Base-by-base conservation (phyloP, 2,888 invertebrate genomes). In the Apodemia duryi region DNA sequence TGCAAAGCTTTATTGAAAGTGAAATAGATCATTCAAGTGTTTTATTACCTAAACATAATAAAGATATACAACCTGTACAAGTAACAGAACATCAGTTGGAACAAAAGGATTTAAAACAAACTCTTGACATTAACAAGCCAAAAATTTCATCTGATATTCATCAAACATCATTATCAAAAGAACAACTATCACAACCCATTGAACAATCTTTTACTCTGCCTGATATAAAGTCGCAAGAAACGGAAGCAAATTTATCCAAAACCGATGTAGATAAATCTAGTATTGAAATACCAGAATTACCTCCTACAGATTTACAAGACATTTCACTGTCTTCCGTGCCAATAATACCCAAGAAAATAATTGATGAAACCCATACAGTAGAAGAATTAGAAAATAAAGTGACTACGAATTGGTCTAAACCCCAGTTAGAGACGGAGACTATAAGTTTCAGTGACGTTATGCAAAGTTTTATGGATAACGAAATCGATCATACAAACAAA, bases 1-100 rank as follows among this genome's bases (percentile, higher is more conserved):
- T 78, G 3, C 77, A 75, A 43, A 75, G 66, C 43, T 72, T 83
- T 5, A 77, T 84, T 41, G 77, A 69, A 7, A 81, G 74, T 71
- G 83, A 84, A 68, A 75, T 74, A 29, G 77, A 76, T 7, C 77
- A 84, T 60, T 77, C 79, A 4, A 46, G 60, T 11, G 10, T 32
- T 13, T 61, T 64, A 43, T 9, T 32, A 46, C 5, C 21, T 32
- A 32, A 64, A n/a, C n/a, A 7, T 5, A 51, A 63, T 43, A 13
- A 43, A 52, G 38, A n/a, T 28, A 6, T 21, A 35, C 29, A 29
- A 54, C 4, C 32, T 1, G 11, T 6, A 10, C 54, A 7, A 11
- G 4, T 5, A 11, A 6, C 29, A 54, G 6, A 28, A 54, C 5
- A 54, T 29, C 11, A 54, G 11, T 29, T 29, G 4, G 5, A 29